Base-by-base conservation (phyloP, 2,797 vertebrate species). In the Ciconia nigra region DNA sequence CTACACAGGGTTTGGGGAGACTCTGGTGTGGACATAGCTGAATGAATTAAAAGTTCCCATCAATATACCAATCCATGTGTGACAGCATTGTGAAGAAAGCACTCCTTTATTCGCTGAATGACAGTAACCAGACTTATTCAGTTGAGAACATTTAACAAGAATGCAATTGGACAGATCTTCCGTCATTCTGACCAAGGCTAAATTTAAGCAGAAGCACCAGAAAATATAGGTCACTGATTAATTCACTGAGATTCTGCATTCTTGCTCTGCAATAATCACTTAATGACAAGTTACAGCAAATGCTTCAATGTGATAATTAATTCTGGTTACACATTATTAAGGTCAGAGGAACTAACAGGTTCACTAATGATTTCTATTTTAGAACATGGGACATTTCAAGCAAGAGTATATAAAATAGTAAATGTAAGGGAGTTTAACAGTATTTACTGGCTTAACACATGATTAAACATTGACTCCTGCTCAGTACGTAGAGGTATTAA, bases 171-270 rank as follows among this genome's bases (percentile, higher is more conserved):
- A 96, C 92, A 94, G 92, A 97, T 72, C 95, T 96, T 94, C 89
- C 57, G 2, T 97, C 93, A 91, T 96, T 97, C 80, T 76, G 80
- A 97, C 62, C 83, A 57, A 61, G 55, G 76, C 80, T 94, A 95
- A 96, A 96, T 96, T 84, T 87, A 94, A 97, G 95, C 80, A 96
- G 91, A 90, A 93, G 92, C 61, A 93, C 58, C 69, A 93, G 91
- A 94, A 95, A 96, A 97, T 96, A 91, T 94, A 97, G 96, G 96
- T 97, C 97, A 97, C 90, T 96, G 97, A 93, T 95, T 96, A 96
- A 96, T 97, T 96, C 95, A 96, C 89, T 80, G 85, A 79, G 83
- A 96, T 93, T 89, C 85, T 94, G 89, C 96, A 96, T 97, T 94
- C 90, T 95, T 96, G 79, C 90, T 94, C 87, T 87, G 87, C 72